phyloP scores from a whole-genome alignment of 1,140 invertebrate species.

The Scaptomyza hsui region DNA sequence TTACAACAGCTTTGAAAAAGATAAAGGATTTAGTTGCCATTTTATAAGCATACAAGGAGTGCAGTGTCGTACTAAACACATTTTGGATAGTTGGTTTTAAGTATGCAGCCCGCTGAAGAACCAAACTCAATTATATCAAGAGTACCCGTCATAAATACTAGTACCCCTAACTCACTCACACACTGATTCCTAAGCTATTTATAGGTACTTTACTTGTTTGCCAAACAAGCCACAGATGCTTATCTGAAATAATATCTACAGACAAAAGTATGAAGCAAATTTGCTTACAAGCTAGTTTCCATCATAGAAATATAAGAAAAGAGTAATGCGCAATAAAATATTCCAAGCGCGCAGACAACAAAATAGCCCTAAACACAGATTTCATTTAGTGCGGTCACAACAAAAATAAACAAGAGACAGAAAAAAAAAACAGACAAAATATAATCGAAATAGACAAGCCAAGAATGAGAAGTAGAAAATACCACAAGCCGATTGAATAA shows the following conservation, averaged over 20 bases:
- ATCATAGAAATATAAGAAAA: background rate
- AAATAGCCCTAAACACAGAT: constrained; percentile 59
- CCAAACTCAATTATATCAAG: too few relatives aligned
- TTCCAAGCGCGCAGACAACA: constrained; percentile 28
- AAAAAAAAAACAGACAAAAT: constrained; percentile 27
- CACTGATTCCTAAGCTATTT: background rate
- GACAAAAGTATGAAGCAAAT: constrained; percentile 15
- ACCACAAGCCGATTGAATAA: constrained; percentile 74
- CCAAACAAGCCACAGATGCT: constrained; percentile 4
- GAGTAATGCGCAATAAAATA: constrained; percentile 45
- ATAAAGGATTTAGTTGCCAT: background rate
- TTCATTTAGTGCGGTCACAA: constrained; percentile 58
- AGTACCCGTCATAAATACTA: too few relatives aligned
- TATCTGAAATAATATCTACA: constrained; percentile 1
- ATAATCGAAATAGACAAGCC: constrained; percentile 4
- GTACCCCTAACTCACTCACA: background rate
- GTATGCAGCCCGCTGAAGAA: too few relatives aligned
- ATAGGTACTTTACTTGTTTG: background rate
- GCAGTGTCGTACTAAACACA: too few relatives aligned
- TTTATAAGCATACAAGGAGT: too few relatives aligned
- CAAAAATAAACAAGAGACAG: constrained; percentile 22
- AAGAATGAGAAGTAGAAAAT: constrained; percentile 31
- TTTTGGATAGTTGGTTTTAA: too few relatives aligned
- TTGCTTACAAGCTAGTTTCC: constrained; percentile 8
- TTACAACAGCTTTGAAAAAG: background rate